Base-by-base conservation (phyloP, 2,888 invertebrate genomes). In the Gonocerus acuteangulatus region DNA sequence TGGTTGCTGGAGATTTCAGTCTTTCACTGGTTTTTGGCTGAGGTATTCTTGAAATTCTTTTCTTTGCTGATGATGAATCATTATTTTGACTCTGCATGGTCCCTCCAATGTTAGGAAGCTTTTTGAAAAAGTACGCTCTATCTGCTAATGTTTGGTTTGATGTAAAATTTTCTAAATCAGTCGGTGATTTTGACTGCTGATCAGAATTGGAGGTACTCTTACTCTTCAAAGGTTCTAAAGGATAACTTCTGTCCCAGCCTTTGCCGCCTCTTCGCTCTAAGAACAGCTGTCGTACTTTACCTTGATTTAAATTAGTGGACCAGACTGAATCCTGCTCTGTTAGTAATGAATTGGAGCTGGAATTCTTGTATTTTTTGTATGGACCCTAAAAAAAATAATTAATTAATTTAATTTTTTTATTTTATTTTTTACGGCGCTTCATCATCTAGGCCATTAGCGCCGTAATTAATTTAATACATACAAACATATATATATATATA, bases 271-370 rank as follows among this genome's bases (percentile, higher is more conserved):
- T 79, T 22, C 88, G 80, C 72, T 89, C 89, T 71, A 89, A 87
- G 71, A 90, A 90, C 86, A 90, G 86, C 76, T 89, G 89, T 13
- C 90, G 83, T 23, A 89, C 89, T 83, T 85, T 71, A 2, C 63
- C 61, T 52, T 21, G 19, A 23, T 23, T 52, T 3, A 52, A 23
- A 9, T 66, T 39, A 62, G 62, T 39, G 52, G 64, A n/a, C 63
- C 65, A 13, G 1, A 16, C 18, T 21, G 52, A 19, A 42, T 54
- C 34, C 45, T 59, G 48, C 42, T 57, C 60, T 2, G 1, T 21
- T 11, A 36, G 23, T 1, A 45, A 32, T 22, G 18, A 49, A 47
- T n/a, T 4, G 4, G 39, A 39, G n/a, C n/a, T 39, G 11, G 32
- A 32, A 6, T 32, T 32, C n/a, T 39, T 39, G n/a, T 9, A 39